Evolutionary conservation across 2,113 vertebrate species (phyloP).

Genomic region (Hippocampus zosterae): DNA sequence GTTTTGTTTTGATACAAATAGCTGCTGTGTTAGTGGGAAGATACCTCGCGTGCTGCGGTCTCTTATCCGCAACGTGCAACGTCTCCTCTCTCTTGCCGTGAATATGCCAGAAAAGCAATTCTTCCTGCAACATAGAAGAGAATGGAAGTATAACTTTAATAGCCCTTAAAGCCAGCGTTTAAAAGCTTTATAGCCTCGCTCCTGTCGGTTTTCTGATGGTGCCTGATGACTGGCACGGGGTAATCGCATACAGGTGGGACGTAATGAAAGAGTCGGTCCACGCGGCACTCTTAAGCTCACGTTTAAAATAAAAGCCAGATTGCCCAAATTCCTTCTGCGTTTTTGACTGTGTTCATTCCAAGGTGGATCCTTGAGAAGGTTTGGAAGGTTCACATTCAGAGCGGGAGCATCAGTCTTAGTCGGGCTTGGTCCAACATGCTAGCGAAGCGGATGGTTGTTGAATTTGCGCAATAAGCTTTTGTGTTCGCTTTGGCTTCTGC

Average conservation of each 20-base stretch:
- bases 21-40: too few species aligned
- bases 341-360: conserved; percentile 25
- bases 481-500: conserved; percentile 21
- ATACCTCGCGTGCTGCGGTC: too few species aligned
- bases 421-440: not conserved
- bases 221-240: conserved; percentile 18
- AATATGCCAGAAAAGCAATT: too few species aligned
- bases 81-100: too few species aligned
- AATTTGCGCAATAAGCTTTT: conserved; percentile 21
- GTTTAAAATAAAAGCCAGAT: conserved; percentile 46
- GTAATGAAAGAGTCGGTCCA: conserved; percentile 33
- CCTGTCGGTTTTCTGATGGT: conserved; percentile 20
- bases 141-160: not conserved
- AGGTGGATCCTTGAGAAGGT: conserved; percentile 27
- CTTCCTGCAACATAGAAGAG: too few species aligned
- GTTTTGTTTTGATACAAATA: too few species aligned
- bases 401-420: conserved; percentile 8
- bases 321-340: conserved; percentile 36
- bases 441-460: not conserved
- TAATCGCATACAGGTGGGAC: conserved; percentile 46
- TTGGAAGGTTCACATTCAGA: conserved; percentile 28
- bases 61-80: too few species aligned
- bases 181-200: conserved; percentile 25
- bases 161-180: conserved; percentile 24
- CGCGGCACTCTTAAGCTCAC: conserved; percentile 29